Base-by-base conservation (phyloP, 2,888 invertebrate genomes). In the Clusia tigrina region DNA sequence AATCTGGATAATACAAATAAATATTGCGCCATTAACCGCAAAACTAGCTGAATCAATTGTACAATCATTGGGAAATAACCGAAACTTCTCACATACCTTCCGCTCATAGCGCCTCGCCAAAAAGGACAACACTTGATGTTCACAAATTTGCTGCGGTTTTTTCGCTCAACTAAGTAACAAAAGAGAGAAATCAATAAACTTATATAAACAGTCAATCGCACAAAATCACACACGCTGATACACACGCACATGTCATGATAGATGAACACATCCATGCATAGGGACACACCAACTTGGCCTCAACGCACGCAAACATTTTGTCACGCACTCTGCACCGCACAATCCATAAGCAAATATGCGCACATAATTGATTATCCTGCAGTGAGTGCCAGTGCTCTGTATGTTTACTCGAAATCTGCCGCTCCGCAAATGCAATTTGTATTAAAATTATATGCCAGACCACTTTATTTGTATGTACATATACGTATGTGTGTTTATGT, bases 351-450 rank as follows among this genome's bases (percentile, higher is more conserved):
- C 70, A 68, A 69, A 64, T 66, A 63, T 65, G 69, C 70, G 66
- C 66, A 64, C 64, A 70, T 69, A 70, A 70, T 70, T 70, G 69
- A 70, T 70, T 69, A 69, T 67, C 67, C 65, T 66, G 57, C 58
- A 60, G 61, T 54, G 58, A 58, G 64, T 62, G 60, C 10, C 15
- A 20, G 32, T n/a, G n/a, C n/a, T 23, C 22, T 46, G 58, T 17
- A 51, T 58, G 58, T 17, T 18, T 20, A 22, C 5, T 3, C 15
- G 48, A 48, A 48, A 48, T n/a, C n/a, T 17, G 42, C 42, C 42
- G 42, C 42, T 42, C 3, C 42, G 6, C 6, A 42, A 42, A 42
- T 48, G 48, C 22, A 48, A 48, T 20, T 48, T 20, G 48, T 20
- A 48, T 48, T 48, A 6, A 48, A 18, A 48, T 48, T 48, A 22